These are phyloP conservation scores for Lasioglossum lativentre DNA, from an alignment of 2,888 invertebrate genomes.

Conservation along the genomic window DNA sequence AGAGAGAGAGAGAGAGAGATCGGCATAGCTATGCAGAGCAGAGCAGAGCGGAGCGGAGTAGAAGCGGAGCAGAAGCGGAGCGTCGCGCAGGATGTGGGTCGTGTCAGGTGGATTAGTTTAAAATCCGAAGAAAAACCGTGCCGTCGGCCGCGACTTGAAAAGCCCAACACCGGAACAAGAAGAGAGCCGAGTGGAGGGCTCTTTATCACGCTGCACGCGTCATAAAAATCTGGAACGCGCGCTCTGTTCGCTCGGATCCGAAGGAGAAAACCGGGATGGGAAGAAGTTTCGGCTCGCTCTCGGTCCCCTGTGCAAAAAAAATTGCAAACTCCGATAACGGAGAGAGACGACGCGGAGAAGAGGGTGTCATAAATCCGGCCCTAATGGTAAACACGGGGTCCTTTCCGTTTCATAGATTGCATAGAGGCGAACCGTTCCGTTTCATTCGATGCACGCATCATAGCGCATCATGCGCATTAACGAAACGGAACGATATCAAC, in stretches of 20 bases:
- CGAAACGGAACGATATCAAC: too few species aligned
- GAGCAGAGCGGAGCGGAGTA: neutral
- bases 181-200: constrained; percentile 50
- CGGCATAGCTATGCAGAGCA: neutral
- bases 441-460: too few species aligned
- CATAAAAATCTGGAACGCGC: constrained; percentile 57
- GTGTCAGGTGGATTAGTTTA: constrained; percentile 45
- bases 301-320: neutral
- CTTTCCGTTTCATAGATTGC: too few species aligned
- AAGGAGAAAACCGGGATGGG: constrained; percentile 7
- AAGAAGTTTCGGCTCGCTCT: constrained; percentile 49
- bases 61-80: neutral
- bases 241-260: constrained; percentile 10
- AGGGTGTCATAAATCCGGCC: neutral
- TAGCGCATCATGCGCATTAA: too few species aligned
- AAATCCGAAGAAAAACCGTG: constrained; percentile 46
- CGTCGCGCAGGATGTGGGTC: constrained; percentile 39
- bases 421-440: too few species aligned
- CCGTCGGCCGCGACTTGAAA: constrained; percentile 46
- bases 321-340: neutral
- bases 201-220: constrained; percentile 57
- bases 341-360: neutral
- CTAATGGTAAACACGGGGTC: neutral
- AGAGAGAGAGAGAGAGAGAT: too few species aligned
- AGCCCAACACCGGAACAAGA: constrained; percentile 33